phyloP scores from a whole-genome alignment of 2,888 invertebrate species.

The Euspilapteryx auroguttella region DNA sequence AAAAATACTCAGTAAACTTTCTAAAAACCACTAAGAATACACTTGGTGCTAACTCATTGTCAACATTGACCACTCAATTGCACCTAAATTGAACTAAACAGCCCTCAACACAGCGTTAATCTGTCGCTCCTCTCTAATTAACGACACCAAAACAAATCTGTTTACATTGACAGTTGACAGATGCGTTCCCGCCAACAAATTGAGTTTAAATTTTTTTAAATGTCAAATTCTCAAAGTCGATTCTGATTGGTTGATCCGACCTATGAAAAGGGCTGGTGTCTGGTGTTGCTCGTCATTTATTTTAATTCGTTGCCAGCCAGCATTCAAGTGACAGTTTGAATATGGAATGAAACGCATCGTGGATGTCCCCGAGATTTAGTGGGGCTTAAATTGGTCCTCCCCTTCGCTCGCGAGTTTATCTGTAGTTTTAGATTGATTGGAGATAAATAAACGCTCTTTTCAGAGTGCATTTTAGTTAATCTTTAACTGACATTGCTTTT shows the following conservation, averaged over 20 bases:
- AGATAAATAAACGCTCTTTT: too few relatives aligned
- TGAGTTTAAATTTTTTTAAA: slow-evolving; percentile 54
- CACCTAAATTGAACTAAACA: neutral
- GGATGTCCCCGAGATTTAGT: too few relatives aligned
- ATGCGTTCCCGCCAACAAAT: slow-evolving; percentile 33
- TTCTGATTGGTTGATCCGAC: neutral
- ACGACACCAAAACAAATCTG: slow-evolving; percentile 28
- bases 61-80: slow-evolving; percentile 3
- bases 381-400: too few relatives aligned
- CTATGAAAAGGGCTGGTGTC: slow-evolving; percentile 11
- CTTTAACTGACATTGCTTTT: too few relatives aligned
- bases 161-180: slow-evolving; percentile 47
- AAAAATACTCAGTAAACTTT: too few relatives aligned
- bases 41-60: too few relatives aligned
- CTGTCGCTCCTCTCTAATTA: slow-evolving; percentile 20
- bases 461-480: too few relatives aligned
- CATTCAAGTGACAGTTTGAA: too few relatives aligned
- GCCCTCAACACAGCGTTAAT: neutral
- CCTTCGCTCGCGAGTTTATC: too few relatives aligned
- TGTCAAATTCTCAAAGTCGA: slow-evolving; percentile 18
- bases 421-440: too few relatives aligned
- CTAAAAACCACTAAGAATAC: too few relatives aligned
- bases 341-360: too few relatives aligned
- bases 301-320: slow-evolving; percentile 47
- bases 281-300: slow-evolving; percentile 46